Conservation (phyloP, 2,113 vertebrate species). For the Gorsachius goisagi region DNA sequence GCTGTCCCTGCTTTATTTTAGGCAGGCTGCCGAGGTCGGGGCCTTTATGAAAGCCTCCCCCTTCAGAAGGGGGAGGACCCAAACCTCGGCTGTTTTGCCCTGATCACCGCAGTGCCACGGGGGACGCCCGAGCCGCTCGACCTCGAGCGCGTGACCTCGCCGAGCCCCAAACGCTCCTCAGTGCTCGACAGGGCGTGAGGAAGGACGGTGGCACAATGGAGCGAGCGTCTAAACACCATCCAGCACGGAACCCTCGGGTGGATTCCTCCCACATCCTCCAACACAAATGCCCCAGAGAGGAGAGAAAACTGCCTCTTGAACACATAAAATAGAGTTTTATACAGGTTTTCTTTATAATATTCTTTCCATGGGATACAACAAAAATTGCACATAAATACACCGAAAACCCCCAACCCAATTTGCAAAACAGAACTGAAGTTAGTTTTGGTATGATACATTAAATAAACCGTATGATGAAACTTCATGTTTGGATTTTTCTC, state of each 20-base stretch:
- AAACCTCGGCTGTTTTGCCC: background rate
- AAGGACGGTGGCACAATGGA: background rate
- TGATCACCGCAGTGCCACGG: rapidly evolving
- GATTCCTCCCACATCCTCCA: background rate
- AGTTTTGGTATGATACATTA: background rate
- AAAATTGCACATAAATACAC: slow-evolving; percentile 59
- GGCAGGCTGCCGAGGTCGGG: rapidly evolving
- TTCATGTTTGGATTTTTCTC: background rate
- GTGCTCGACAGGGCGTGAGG: rapidly evolving
- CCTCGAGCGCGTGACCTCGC: background rate
- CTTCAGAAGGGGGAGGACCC: background rate
- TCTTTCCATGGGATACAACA: background rate
- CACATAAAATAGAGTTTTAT: background rate
- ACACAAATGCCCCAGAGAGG: background rate
- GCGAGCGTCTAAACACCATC: background rate
- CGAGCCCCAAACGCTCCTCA: background rate
- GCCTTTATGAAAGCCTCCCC: background rate
- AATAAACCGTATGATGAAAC: background rate
- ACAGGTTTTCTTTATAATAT: background rate
- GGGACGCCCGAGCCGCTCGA: rapidly evolving
- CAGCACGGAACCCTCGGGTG: rapidly evolving
- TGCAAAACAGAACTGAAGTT: background rate
- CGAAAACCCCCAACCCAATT: background rate
- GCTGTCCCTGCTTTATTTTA: background rate
- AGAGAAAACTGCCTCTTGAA: background rate